phyloP scores from a whole-genome alignment of 2,888 invertebrate species.

The Pyrochroa serraticornis region DNA sequence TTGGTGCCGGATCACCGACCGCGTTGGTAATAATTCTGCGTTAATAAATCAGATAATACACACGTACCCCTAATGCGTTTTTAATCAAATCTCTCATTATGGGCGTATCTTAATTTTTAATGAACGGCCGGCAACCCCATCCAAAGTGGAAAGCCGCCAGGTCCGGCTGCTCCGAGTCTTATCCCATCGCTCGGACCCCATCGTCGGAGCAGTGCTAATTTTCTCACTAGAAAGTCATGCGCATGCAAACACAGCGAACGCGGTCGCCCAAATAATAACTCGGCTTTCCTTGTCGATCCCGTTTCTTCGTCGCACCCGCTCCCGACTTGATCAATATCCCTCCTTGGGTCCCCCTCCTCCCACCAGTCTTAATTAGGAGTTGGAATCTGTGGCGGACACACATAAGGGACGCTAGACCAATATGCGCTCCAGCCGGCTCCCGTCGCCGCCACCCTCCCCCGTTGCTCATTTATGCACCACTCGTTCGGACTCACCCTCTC shows the following conservation, averaged over 20 bases:
- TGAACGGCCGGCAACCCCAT: conserved; percentile 45
- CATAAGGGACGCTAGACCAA: conserved; percentile 60
- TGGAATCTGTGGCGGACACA: conserved; percentile 85
- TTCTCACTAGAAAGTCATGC: conserved; percentile 52
- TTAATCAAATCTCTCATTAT: conserved; percentile 59
- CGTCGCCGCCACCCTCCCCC: conserved; percentile 6
- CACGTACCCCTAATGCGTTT: conserved; percentile 56
- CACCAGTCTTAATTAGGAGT: conserved; percentile 84
- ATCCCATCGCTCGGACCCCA: conserved; percentile 7
- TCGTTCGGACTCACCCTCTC: not conserved
- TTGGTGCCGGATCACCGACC: not conserved
- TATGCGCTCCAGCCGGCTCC: conserved; percentile 48
- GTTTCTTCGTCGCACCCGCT: conserved; percentile 46
- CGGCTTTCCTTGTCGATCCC: conserved; percentile 48
- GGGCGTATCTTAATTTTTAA: conserved; percentile 58
- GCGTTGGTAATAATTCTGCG: conserved; percentile 30
- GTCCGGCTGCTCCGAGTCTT: conserved; percentile 20
- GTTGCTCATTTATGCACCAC: conserved; percentile 1
- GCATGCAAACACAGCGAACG: conserved; percentile 55
- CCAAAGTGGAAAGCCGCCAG: conserved; percentile 14
- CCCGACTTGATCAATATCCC: conserved; percentile 59
- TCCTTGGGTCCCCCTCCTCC: conserved; percentile 57
- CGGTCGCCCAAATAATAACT: conserved; percentile 59
- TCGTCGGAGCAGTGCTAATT: conserved; percentile 47
- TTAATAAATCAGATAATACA: conserved; percentile 35